These are phyloP conservation scores for Copidosoma aretas DNA, from an alignment of 2,888 invertebrate species.

Conservation along the genomic window DNA sequence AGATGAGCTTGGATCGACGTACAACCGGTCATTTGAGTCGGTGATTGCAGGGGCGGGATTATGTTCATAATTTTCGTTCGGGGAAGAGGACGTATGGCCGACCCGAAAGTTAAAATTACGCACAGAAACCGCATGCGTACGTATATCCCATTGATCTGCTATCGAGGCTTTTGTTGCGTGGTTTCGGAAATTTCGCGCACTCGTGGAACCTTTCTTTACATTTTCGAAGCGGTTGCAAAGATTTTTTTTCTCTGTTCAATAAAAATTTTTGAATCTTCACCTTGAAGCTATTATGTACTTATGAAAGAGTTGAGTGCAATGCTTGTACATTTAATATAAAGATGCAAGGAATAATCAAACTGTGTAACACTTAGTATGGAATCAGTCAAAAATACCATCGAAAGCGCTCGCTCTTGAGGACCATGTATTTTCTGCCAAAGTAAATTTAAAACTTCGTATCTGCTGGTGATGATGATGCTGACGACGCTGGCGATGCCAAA, in stretches of 20 bases:
- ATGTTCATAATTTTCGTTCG: not conserved
- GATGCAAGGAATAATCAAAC: too few species aligned
- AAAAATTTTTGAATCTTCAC: not conserved
- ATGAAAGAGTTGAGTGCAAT: too few species aligned
- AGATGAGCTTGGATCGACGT: not conserved
- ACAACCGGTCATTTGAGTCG: not conserved
- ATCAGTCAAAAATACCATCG: not conserved
- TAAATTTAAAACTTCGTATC: conserved; percentile 16
- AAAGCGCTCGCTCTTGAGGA: not conserved
- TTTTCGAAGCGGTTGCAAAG: not conserved
- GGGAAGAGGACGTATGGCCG: not conserved
- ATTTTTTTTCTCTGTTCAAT: not conserved
- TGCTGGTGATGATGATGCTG: not conserved
- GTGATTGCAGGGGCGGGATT: not conserved
- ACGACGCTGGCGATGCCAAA: conserved; percentile 13
- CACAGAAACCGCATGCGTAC: not conserved
- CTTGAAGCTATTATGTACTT: too few species aligned
- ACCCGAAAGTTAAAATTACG: not conserved
- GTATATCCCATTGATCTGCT: not conserved
- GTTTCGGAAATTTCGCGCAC: not conserved
- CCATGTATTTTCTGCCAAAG: not conserved
- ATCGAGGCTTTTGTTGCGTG: not conserved
- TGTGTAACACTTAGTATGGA: too few species aligned
- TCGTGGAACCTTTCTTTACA: not conserved
- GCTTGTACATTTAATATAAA: too few species aligned